Conservation (phyloP, 2,888 invertebrate genomes). For the Andricus curvator region DNA sequence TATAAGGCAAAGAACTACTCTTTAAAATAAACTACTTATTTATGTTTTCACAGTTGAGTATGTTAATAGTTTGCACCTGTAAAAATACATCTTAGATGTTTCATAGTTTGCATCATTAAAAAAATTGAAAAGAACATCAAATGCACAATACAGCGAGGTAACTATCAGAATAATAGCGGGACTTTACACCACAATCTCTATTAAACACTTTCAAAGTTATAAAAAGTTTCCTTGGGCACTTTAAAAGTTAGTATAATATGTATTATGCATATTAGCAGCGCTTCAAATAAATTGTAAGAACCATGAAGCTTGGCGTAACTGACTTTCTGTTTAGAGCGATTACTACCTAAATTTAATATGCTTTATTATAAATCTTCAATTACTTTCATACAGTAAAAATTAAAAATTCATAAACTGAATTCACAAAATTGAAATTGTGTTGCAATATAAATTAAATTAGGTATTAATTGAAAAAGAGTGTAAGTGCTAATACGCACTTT, state of each 20-base stretch:
- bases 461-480: too few species aligned
- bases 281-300: neutral
- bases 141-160: neutral
- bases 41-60: neutral
- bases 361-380: neutral
- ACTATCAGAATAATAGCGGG: neutral
- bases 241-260: neutral
- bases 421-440: too few species aligned
- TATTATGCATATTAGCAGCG: neutral
- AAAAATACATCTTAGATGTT: neutral
- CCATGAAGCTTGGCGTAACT: neutral
- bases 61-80: slow-evolving; percentile 1
- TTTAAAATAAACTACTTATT: neutral
- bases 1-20: neutral
- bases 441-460: too few species aligned
- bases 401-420: neutral
- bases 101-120: neutral
- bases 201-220: neutral
- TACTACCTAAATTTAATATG: neutral
- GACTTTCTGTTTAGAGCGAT: neutral
- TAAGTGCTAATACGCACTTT: too few species aligned
- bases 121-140: neutral
- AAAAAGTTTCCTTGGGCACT: neutral
- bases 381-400: neutral
- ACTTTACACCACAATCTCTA: neutral